Evolutionary conservation across 2,888 invertebrate species (phyloP).

Genomic region (Pollenia labialis): DNA sequence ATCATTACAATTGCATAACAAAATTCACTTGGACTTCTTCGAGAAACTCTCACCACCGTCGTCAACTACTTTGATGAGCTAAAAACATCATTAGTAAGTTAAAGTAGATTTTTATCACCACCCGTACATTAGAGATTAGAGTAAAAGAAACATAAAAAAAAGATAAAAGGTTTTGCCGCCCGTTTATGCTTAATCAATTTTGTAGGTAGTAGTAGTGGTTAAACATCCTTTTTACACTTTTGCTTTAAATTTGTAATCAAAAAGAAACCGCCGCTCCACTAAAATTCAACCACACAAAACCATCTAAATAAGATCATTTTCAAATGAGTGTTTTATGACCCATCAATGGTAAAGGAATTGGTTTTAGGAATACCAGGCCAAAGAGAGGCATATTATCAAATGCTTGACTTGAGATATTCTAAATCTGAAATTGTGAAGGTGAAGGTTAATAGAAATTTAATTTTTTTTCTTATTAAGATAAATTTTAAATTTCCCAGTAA

Average conservation of each 20-base stretch:
- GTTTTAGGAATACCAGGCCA: background rate
- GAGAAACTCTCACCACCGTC: constrained; percentile 40
- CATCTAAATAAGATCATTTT: constrained; percentile 67
- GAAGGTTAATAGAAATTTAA: too few species aligned
- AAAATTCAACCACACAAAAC: constrained; percentile 17
- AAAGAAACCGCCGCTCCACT: constrained; percentile 42
- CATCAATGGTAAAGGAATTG: constrained; percentile 22
- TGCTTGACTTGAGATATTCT: too few species aligned
- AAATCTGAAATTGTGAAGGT: too few species aligned
- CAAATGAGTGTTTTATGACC: constrained; percentile 34
- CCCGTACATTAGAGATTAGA: constrained; percentile 7
- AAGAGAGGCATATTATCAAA: background rate
- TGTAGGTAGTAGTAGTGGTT: constrained; percentile 69
- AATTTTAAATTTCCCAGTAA: too few species aligned
- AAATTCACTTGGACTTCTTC: constrained; percentile 47
- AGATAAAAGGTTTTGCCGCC: constrained; percentile 55
- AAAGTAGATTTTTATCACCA: constrained; percentile 51
- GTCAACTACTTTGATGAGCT: background rate
- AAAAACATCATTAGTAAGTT: constrained; percentile 51
- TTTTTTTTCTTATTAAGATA: too few species aligned
- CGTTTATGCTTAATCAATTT: constrained; percentile 67
- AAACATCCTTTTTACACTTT: constrained; percentile 73
- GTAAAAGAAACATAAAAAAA: background rate
- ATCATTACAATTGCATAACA: background rate
- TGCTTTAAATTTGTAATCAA: constrained; percentile 40